These are phyloP conservation scores for Scolopax rusticola DNA, from an alignment of 2,797 vertebrate genomes.

Conservation along the genomic window DNA sequence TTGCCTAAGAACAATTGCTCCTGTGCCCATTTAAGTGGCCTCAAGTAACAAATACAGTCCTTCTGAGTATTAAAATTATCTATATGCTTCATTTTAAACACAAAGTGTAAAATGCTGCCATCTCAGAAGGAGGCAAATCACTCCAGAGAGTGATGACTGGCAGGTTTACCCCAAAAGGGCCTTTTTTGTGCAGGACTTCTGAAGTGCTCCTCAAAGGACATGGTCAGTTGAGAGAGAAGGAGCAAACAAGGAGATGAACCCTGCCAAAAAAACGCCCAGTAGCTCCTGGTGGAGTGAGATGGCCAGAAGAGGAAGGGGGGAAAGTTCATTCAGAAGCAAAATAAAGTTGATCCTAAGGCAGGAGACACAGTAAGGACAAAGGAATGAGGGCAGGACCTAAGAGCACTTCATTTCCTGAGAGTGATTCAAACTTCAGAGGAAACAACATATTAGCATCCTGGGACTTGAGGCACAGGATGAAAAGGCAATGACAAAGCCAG, in stretches of 20 bases:
- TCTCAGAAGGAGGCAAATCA: not conserved
- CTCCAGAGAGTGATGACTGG: not conserved
- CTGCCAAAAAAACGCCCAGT: not conserved
- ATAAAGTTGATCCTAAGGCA: not conserved
- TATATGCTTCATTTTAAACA: not conserved
- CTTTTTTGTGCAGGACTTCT: not conserved
- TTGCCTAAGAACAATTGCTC: not conserved
- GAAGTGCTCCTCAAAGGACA: not conserved
- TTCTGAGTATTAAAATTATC: not conserved
- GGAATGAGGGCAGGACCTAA: not conserved
- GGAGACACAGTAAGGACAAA: not conserved
- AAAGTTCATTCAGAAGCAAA: not conserved
- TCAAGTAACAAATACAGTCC: not conserved
- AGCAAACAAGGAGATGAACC: not conserved
- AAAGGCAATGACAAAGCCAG: not conserved
- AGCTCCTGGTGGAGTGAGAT: not conserved
- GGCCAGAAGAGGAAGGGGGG: not conserved
- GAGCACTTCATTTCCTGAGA: conserved; percentile 5
- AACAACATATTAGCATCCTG: not conserved
- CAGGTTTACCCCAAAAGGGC: not conserved
- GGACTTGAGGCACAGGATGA: not conserved
- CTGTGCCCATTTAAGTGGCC: not conserved
- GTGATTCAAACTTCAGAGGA: not conserved
- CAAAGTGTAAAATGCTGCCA: not conserved
- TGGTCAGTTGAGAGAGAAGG: not conserved